Evolutionary conservation across 2,113 vertebrate genomes (phyloP).

Genomic region (Rostratula benghalensis): DNA sequence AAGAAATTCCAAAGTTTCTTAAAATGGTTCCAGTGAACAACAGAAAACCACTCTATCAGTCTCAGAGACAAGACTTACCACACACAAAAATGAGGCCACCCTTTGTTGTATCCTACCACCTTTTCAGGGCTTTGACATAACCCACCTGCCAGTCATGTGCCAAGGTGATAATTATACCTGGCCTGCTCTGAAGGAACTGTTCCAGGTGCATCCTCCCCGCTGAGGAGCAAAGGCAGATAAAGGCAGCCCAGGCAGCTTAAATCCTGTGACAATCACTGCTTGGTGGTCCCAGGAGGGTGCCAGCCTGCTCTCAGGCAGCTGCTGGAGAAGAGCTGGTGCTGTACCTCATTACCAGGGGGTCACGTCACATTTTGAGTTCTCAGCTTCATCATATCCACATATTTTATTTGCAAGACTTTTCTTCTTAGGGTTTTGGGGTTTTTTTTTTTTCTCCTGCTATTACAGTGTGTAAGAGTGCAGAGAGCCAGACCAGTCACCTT

Average conservation of each 20-base stretch:
- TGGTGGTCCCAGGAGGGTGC: neutral
- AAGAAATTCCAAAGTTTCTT: neutral
- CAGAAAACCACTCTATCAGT: neutral
- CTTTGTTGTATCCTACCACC: neutral
- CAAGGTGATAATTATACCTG: rapidly evolving
- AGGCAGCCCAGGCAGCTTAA: neutral
- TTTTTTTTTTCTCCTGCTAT: no score
- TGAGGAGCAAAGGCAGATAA: neutral
- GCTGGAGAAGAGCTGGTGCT: neutral
- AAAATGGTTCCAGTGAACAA: neutral
- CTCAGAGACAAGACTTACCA: neutral
- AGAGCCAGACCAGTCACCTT: neutral
- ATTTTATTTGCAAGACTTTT: neutral
- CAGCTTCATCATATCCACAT: neutral
- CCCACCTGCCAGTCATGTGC: neutral
- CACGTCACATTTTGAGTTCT: neutral
- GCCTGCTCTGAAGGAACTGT: neutral
- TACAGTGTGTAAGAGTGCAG: rapidly evolving
- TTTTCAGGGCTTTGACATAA: neutral
- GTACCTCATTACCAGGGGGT: neutral
- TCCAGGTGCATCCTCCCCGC: neutral
- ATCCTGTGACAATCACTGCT: neutral
- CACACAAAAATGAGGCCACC: neutral
- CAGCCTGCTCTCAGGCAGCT: neutral
- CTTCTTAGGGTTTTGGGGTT: neutral